Evolutionary conservation across 2,113 vertebrate species (phyloP), one percentile per base, ranked within the genome.

Genomic region (Psilopogon haemacephalus): DNA sequence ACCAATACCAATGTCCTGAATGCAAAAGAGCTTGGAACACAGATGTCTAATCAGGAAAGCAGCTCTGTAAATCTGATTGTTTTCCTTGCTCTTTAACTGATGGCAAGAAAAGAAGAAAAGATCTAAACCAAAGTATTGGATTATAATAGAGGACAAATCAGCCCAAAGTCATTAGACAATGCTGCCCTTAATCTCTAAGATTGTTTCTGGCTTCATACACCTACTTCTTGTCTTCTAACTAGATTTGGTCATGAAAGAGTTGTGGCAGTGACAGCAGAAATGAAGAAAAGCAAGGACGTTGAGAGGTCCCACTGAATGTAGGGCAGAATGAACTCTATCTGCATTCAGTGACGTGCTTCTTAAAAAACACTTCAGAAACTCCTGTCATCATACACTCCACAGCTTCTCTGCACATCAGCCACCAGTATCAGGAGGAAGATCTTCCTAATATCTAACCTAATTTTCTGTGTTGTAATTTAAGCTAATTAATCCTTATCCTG

Each of bases 71-170:
- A 88, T 95, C 46, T 84, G 84, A 85, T 94, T 95, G 89, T 44
- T 68, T 84, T 94, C 83, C 70, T 89, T 73, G 55, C 48, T 94
- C 68, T 96, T 96, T 93, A 96, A 93, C 59, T 95, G 90, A 93
- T 94, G 65, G 28, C 42, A 90, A 95, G 89, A 52, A 83, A 93
- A 83, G 94, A 63, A 10, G 65, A 88, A 72, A 44, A 28, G 67
- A 70, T 50, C 1, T 64, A 84, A 70, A 89, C 11, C 27, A 88
- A 73, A 85, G 26, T 62, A 95, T 68, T 86, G 80, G 20, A 93
- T 75, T 50, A 87, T 54, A 32, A 48, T 27, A 83, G 20, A 32
- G 42, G 20, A 93, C 58, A 94, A 74, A 86, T 37, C 30, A 84
- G 30, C 63, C 37, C 70, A 82, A 86, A 82, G 9, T 85, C 8